Evolutionary conservation across 2,113 vertebrate species (phyloP), one percentile per base, ranked within the genome.

Genomic region (Noturus placidus): DNA sequence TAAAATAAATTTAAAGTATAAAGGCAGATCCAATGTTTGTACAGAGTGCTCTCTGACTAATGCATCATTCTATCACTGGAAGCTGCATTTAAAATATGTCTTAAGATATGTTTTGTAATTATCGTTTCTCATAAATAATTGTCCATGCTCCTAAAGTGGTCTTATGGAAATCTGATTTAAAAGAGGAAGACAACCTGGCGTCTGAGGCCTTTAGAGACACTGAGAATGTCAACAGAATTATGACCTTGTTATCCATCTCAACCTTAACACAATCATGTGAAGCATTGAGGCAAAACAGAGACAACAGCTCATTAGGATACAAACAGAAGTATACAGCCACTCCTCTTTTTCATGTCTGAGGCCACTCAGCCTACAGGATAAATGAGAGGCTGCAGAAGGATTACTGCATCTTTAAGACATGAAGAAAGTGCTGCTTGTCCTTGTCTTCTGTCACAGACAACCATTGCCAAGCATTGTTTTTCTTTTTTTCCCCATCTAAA

Each of bases 161-260:
- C 67, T 90, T 87, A 81, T 86, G 59, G 83, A 87, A 85, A 35
- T 74, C 76, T 87, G 85, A 87, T 59, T 76, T 86, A 82, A 25
- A 50, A 86, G 65, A 82, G 57, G 50, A 90, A 86, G 89, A 87
- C 87, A 90, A 84, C 79, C 87, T 87, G 89, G 89, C 87, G 88
- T 79, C 86, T 38, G 30, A 88, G 74, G 81, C 80, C 22, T 74
- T 86, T 27, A 61, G 61, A 85, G 69, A 63, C 78, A 61, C 65
- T 81, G 83, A 87, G 83, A 83, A 86, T n/a, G 81, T 90, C 85
- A 84, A 82, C 81, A 27, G 63, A 2, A 33, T 84, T 84, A 57
- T 6, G 19, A 42, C 30, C 82, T 33, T 84, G 63, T 42, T 81
- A 90, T 90, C 89, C 81, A 87, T 90, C 89, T 88, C 27, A 82